Evolutionary conservation across 1,140 invertebrate genomes (phyloP).

Genomic region (Micrasema minimum): DNA sequence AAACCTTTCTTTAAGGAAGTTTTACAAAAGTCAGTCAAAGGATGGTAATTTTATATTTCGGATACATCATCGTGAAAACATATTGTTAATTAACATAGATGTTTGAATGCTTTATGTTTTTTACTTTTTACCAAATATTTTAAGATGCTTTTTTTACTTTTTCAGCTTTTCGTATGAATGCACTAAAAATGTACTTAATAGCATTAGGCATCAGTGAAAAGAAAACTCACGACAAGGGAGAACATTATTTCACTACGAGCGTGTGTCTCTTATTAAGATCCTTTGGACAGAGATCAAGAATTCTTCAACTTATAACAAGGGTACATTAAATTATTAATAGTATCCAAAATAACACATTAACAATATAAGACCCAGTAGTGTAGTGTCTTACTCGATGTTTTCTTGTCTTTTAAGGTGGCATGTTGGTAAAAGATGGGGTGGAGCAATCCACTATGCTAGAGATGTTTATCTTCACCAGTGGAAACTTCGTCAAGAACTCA

Average conservation of each 20-base stretch:
- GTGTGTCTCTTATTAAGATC: conserved; percentile 70
- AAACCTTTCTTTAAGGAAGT: too few species aligned
- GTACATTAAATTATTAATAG: conserved; percentile 56
- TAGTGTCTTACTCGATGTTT: too few species aligned
- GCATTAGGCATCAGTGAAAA: conserved; percentile 66
- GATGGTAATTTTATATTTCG: too few species aligned
- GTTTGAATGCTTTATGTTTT: too few species aligned
- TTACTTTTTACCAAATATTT: too few species aligned
- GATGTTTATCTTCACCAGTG: conserved; percentile 52
- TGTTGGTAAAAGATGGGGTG: conserved; percentile 49
- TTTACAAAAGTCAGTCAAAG: too few species aligned
- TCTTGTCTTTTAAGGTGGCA: conserved; percentile 45
- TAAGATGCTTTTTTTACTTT: too few species aligned
- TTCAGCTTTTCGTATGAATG: conserved; percentile 60
- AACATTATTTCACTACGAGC: conserved; percentile 66
- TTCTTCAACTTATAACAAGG: conserved; percentile 74
- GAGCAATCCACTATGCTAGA: conserved; percentile 49
- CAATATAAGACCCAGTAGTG: too few species aligned
- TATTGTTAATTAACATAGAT: too few species aligned
- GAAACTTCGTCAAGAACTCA: conserved; percentile 50
- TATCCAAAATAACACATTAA: too few species aligned
- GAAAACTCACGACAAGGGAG: conserved; percentile 58
- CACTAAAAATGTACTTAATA: conserved; percentile 70
- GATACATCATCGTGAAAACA: too few species aligned
- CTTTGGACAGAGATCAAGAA: conserved; percentile 71